A percentile compares a stretch with the other conserved stretches of the same genome.
Conservation (phyloP, 2,888 invertebrate species). For the Conistra vaccinii region DNA sequence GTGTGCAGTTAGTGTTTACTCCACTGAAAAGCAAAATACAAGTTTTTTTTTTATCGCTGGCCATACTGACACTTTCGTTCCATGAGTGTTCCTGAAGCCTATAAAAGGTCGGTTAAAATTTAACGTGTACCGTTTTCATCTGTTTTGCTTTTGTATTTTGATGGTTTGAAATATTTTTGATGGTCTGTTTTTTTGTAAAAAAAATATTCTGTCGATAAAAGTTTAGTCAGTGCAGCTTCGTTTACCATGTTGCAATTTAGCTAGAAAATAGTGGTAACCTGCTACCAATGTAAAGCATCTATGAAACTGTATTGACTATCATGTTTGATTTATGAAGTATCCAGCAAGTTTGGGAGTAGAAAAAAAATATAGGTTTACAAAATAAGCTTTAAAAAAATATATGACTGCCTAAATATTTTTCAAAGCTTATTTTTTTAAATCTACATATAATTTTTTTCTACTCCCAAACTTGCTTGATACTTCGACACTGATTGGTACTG, state of each 20-base stretch:
- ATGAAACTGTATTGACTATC: not conserved
- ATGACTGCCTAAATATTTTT: no score
- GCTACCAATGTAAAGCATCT: no score
- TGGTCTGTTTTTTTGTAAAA: not conserved
- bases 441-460: no score
- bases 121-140: conserved; percentile 2
- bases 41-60: not conserved
- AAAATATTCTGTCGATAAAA: conserved; percentile 2
- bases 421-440: no score
- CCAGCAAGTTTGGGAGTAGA: not conserved
- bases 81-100: conserved; percentile 1
- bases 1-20: not conserved
- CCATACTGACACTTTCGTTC: not conserved
- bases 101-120: conserved; percentile 1
- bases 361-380: no score
- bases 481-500: no score
- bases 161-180: not conserved
- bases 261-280: not conserved
- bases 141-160: conserved; percentile 24
- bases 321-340: not conserved
- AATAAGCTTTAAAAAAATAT: no score
- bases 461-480: no score
- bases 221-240: not conserved
- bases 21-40: not conserved
- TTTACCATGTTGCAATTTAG: not conserved